Evolutionary conservation across 2,113 vertebrate genomes (phyloP).

Genomic region (Prietella phreatophila): DNA sequence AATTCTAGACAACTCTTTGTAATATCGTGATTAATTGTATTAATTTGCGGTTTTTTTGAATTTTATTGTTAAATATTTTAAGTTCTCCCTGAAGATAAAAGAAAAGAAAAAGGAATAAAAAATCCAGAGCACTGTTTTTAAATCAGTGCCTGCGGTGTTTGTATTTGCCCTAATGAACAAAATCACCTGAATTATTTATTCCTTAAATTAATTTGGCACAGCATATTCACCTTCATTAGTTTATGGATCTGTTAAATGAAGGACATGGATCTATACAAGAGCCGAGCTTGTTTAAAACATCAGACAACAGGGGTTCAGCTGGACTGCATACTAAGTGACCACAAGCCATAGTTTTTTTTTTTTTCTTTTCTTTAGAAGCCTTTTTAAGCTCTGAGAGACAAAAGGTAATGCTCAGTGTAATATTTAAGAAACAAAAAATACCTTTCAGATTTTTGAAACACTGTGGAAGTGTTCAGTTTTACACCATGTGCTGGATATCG

Average conservation of each 20-base stretch:
- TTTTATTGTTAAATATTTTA: conserved; percentile 30
- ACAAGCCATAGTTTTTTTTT: not conserved
- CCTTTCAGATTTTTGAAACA: not conserved
- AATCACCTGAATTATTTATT: conserved; percentile 49
- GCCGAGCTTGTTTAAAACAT: conserved; percentile 33
- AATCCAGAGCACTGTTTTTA: conserved; percentile 39
- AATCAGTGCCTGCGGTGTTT: conserved; percentile 44
- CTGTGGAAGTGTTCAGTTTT: not conserved
- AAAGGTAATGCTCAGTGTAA: not conserved
- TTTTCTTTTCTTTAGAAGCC: not conserved
- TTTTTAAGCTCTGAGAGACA: not conserved
- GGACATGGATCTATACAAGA: conserved; percentile 43
- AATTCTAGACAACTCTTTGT: not conserved
- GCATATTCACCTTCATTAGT: conserved; percentile 50
- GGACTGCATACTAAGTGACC: conserved; percentile 35
- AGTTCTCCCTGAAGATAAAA: not conserved
- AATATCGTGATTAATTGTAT: conserved; percentile 1
- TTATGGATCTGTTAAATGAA: conserved; percentile 41
- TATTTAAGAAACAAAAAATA: conserved; percentile 2
- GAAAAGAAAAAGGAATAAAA: conserved; percentile 4
- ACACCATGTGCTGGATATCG: not conserved
- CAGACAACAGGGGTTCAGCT: not conserved
- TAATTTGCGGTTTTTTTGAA: conserved; percentile 33
- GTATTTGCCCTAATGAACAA: conserved; percentile 48
- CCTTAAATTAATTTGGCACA: conserved; percentile 39